These are phyloP conservation scores for Macaca mulatta DNA, from an alignment of 2,113 vertebrate genomes.

Conservation along the genomic window DNA sequence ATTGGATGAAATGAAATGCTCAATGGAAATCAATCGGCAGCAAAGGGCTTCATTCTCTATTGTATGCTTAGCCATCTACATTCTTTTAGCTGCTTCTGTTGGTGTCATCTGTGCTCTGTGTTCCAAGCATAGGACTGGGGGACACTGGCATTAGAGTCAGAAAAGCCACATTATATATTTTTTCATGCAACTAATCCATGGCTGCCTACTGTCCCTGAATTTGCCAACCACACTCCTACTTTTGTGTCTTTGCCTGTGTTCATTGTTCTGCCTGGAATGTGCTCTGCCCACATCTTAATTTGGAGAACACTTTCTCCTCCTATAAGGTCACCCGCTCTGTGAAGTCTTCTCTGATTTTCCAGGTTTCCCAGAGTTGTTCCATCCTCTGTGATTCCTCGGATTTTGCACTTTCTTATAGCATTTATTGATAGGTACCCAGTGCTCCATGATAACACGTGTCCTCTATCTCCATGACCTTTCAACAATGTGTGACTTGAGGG, in stretches of 20 bases:
- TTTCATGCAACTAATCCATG: not conserved
- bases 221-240: not conserved
- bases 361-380: not conserved
- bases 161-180: not conserved
- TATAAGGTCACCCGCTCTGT: not conserved
- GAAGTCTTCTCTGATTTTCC: conserved; percentile 11
- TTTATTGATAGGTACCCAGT: not conserved
- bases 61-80: not conserved
- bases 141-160: not conserved
- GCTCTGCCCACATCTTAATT: not conserved
- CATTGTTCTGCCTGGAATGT: not conserved
- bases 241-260: not conserved
- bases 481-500: not conserved
- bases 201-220: not conserved
- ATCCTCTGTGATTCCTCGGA: not conserved
- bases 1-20: not conserved
- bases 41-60: not conserved
- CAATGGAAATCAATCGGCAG: not conserved
- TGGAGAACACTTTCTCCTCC: not conserved
- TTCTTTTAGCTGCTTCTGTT: not conserved
- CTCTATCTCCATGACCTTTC: not conserved
- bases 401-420: not conserved
- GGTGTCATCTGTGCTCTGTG: not conserved
- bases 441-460: fast-evolving
- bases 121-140: not conserved